A percentile compares a stretch with the other conserved stretches of the same genome.
Conservation (phyloP, 2,797 vertebrate genomes). For the Microctenopoma lineatum region DNA sequence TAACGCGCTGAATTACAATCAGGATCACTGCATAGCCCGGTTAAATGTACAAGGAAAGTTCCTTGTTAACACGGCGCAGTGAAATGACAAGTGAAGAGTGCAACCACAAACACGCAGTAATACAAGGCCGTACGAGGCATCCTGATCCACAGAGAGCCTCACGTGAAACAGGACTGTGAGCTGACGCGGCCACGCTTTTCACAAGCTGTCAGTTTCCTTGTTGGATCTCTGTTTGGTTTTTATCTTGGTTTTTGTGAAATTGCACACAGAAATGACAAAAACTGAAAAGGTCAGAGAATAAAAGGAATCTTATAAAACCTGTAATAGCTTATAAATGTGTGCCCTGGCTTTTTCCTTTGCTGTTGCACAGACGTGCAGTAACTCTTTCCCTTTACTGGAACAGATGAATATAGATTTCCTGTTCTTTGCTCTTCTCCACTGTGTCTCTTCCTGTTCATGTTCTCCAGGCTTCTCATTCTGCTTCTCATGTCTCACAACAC, state of each 20-base stretch:
- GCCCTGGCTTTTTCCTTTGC: background rate
- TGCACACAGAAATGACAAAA: background rate
- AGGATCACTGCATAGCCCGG: background rate
- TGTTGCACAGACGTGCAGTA: background rate
- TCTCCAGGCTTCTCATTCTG: background rate
- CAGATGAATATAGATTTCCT: background rate
- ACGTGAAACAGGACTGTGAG: background rate
- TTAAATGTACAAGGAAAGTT: background rate
- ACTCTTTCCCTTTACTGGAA: background rate
- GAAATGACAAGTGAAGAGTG: conserved; percentile 31
- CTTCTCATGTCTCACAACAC: background rate
- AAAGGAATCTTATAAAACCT: conserved; percentile 9
- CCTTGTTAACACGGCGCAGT: conserved; percentile 17
- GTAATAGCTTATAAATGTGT: background rate
- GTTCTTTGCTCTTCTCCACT: background rate
- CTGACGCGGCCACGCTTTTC: background rate
- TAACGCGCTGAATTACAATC: conserved; percentile 32
- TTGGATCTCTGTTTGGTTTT: background rate
- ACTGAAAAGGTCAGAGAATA: conserved; percentile 21
- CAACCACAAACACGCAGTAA: conserved; percentile 8
- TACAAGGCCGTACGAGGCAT: background rate
- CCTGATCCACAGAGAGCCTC: background rate
- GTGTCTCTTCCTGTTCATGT: background rate
- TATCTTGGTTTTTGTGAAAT: background rate
- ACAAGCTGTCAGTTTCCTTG: background rate